phyloP scores from a whole-genome alignment of 2,888 invertebrate species.

The Subacronicta megacephala region DNA sequence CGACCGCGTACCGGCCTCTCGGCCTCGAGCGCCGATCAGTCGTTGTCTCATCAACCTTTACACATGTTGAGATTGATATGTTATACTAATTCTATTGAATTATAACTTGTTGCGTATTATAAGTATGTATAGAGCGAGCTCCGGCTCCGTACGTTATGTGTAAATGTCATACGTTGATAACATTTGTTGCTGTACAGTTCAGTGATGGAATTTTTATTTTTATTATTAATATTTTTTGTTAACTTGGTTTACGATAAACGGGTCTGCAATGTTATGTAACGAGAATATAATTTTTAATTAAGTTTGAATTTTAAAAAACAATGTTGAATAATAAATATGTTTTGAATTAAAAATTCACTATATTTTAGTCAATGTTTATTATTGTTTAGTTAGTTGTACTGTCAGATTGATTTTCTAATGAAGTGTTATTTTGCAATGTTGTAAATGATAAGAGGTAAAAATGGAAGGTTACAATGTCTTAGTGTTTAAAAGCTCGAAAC shows the following conservation, averaged over 20 bases:
- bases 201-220: slow-evolving; percentile 82
- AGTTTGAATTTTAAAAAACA: slow-evolving; percentile 77
- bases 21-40: slow-evolving; percentile 67
- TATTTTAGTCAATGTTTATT: slow-evolving; percentile 88
- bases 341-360: slow-evolving; percentile 86
- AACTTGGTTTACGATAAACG: slow-evolving; percentile 87
- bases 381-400: slow-evolving; percentile 80
- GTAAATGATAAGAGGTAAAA: slow-evolving; percentile 82
- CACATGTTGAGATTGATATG: slow-evolving; percentile 89
- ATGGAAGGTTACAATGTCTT: slow-evolving; percentile 86
- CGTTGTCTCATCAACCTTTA: slow-evolving; percentile 86
- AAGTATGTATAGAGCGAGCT: slow-evolving; percentile 72
- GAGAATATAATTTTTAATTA: slow-evolving; percentile 81
- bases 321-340: slow-evolving; percentile 74
- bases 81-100: slow-evolving; percentile 90
- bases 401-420: slow-evolving; percentile 81
- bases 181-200: slow-evolving; percentile 80
- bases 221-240: slow-evolving; percentile 81
- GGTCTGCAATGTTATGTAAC: slow-evolving; percentile 87
- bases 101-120: slow-evolving; percentile 88
- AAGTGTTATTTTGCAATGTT: slow-evolving; percentile 88
- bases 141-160: slow-evolving; percentile 54
- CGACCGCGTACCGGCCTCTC: slow-evolving; percentile 29
- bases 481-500: slow-evolving; percentile 88
- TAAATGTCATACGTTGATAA: slow-evolving; percentile 68